phyloP scores from a whole-genome alignment of 2,888 invertebrate genomes.

The Halocaridina rubra region DNA sequence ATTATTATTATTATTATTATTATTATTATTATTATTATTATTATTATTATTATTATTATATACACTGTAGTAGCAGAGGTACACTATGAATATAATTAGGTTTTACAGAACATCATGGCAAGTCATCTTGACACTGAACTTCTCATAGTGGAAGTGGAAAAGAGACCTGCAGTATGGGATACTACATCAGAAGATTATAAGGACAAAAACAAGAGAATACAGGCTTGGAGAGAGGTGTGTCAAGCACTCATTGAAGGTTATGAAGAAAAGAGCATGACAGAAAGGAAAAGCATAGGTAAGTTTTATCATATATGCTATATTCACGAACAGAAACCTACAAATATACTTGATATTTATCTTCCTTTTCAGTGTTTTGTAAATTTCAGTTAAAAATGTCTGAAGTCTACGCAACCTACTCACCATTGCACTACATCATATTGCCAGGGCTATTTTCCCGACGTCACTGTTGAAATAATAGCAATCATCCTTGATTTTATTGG shows the following conservation, averaged over 20 bases:
- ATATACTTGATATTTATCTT: conserved; percentile 13
- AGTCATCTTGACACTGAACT: not conserved
- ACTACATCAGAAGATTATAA: not conserved
- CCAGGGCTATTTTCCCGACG: conserved; percentile 14
- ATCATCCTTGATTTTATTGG: conserved; percentile 4
- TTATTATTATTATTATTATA: not conserved
- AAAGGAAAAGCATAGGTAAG: conserved; percentile 15
- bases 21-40: not conserved
- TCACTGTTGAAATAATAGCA: not conserved
- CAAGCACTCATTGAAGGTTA: not conserved
- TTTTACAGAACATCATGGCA: not conserved
- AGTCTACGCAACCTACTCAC: conserved; percentile 14
- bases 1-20: not conserved
- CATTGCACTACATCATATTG: conserved; percentile 2
- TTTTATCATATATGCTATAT: not conserved
- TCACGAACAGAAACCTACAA: not conserved
- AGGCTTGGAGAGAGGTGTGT: conserved; percentile 5
- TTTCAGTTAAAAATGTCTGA: not conserved
- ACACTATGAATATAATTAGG: not conserved
- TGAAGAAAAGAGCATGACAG: not conserved
- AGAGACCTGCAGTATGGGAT: conserved; percentile 14
- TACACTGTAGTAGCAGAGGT: no score
- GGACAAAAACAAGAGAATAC: not conserved
- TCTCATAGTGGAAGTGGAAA: not conserved
- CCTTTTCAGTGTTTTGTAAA: not conserved